These are phyloP conservation scores for Latrodectus hesperus DNA, from an alignment of 2,888 invertebrate species.

Conservation along the genomic window DNA sequence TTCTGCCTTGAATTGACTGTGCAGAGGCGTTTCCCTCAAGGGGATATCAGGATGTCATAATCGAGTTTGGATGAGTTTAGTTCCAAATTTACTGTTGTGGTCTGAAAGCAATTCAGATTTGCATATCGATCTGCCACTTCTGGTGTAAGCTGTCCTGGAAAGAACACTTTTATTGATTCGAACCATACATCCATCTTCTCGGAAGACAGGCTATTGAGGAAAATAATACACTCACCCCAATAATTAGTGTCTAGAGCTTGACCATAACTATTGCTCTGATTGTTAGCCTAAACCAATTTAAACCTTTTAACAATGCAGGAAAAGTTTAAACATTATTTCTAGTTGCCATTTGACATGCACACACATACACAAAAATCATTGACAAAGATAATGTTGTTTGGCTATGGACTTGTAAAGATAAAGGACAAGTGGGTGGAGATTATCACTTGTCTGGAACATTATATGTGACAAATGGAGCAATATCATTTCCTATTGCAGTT, in stretches of 20 bases:
- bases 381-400: too few species aligned
- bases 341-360: too few species aligned
- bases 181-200: background rate
- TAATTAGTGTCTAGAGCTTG: background rate
- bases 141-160: background rate
- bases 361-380: too few species aligned
- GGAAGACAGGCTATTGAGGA: background rate
- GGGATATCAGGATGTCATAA: conserved; percentile 19
- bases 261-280: background rate
- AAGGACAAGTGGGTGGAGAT: too few species aligned
- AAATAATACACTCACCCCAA: background rate
- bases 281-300: background rate
- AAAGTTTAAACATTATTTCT: too few species aligned
- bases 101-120: conserved; percentile 11
- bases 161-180: background rate
- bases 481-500: too few species aligned
- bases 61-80: conserved; percentile 17
- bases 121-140: conserved; percentile 23
- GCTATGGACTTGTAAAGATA: too few species aligned
- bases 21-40: conserved; percentile 26
- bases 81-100: conserved; percentile 25
- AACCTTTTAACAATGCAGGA: too few species aligned
- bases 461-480: too few species aligned
- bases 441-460: too few species aligned
- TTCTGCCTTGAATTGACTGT: too few species aligned